phyloP scores from a whole-genome alignment of 2,888 invertebrate genomes.

The Dryobota labecula region DNA sequence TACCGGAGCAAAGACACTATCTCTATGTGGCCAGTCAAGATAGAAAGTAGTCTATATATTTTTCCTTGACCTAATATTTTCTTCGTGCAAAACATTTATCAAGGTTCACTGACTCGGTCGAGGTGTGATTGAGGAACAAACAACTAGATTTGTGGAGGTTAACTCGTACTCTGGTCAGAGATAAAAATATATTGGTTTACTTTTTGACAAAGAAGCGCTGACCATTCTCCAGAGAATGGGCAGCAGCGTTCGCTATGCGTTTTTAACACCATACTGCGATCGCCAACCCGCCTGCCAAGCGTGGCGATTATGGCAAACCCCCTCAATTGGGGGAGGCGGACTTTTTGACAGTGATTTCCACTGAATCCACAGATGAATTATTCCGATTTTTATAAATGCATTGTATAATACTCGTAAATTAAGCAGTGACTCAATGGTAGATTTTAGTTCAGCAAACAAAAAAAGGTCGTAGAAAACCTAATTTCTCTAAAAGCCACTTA shows the following conservation, averaged over 20 bases:
- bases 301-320: too few relatives aligned
- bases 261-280: too few relatives aligned
- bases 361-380: too few relatives aligned
- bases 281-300: too few relatives aligned
- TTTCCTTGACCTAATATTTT: conserved; percentile 56
- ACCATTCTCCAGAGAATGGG: too few relatives aligned
- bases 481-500: conserved; percentile 43
- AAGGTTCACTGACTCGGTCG: conserved; percentile 49
- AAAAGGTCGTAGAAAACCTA: conserved; percentile 24
- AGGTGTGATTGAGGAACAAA: conserved; percentile 48
- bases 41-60: conserved; percentile 37
- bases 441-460: conserved; percentile 11
- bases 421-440: neutral
- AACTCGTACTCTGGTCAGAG: neutral
- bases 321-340: too few relatives aligned
- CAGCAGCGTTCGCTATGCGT: too few relatives aligned
- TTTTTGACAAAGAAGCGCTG: too few relatives aligned
- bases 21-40: conserved; percentile 45
- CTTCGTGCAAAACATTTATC: conserved; percentile 47
- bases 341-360: neutral
- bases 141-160: conserved; percentile 23
- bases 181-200: neutral
- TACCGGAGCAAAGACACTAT: conserved; percentile 34
- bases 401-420: conserved; percentile 5
- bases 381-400: too few relatives aligned